Percentiles rank a stretch among this genome's conserved stretches.
These are phyloP conservation scores for Anisognathus igniventris DNA, from an alignment of 2,797 vertebrate species.

Conservation along the genomic window DNA sequence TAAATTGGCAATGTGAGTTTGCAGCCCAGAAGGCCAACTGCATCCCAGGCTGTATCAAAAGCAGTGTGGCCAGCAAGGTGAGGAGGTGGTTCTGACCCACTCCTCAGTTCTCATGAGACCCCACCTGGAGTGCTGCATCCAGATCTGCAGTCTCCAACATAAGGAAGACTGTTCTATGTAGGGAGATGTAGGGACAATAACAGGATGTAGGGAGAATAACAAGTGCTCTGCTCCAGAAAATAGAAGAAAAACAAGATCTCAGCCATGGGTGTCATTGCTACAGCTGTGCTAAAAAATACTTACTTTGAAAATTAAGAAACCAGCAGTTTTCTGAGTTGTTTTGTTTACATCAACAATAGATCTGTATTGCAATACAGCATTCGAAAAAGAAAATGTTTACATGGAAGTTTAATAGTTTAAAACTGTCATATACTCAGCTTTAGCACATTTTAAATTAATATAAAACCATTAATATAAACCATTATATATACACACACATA, in stretches of 20 bases:
- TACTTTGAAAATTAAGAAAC: neutral
- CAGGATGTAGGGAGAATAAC: neutral
- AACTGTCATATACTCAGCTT: neutral
- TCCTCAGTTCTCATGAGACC: neutral
- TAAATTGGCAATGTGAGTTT: neutral
- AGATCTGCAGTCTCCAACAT: neutral
- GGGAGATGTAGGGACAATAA: neutral
- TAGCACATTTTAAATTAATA: neutral
- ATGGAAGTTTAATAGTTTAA: neutral
- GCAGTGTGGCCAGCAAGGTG: neutral
- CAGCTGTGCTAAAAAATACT: neutral
- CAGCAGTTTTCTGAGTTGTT: neutral
- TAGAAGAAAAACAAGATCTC: neutral
- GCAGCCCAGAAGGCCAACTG: accelerated
- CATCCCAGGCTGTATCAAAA: neutral
- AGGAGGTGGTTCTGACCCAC: neutral
- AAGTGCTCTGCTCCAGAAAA: neutral
- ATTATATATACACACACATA: neutral
- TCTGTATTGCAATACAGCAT: neutral
- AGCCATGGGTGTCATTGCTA: neutral
- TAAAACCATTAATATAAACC: neutral
- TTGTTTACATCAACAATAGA: neutral
- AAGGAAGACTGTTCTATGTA: neutral
- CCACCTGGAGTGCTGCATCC: neutral
- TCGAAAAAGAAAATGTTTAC: neutral